Evolutionary conservation across 1,140 invertebrate species (phyloP).

Genomic region (Marisa cornuarietis): DNA sequence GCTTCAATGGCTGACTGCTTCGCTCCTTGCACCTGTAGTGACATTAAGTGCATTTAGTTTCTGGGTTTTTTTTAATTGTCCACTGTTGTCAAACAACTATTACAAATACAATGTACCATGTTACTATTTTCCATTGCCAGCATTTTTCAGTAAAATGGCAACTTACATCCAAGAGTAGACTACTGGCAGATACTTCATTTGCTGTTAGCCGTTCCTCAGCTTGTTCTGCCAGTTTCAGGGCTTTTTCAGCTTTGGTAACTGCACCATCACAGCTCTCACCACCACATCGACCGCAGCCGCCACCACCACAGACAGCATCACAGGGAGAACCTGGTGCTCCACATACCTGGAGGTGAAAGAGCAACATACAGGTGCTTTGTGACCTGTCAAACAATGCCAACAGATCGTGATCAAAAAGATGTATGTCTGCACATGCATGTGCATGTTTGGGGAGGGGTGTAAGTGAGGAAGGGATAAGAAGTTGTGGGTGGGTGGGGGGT

Average conservation of each 20-base stretch:
- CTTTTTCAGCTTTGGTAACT: conserved; percentile 84
- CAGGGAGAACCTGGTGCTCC: conserved; percentile 85
- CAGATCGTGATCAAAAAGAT: neutral
- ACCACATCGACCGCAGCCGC: conserved; percentile 87
- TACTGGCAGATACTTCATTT: conserved; percentile 82
- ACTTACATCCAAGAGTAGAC: conserved; percentile 68
- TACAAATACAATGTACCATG: no score
- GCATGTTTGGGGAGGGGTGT: neutral
- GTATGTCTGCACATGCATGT: neutral
- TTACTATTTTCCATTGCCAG: neutral
- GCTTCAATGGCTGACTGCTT: conserved; percentile 71
- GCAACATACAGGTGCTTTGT: no score
- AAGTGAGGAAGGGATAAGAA: neutral
- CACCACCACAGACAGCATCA: conserved; percentile 90
- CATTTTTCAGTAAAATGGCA: neutral
- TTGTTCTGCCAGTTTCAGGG: conserved; percentile 84
- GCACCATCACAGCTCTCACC: conserved; percentile 86
- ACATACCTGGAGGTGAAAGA: conserved; percentile 76
- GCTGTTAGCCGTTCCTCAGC: conserved; percentile 81
- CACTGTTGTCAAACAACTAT: no score
- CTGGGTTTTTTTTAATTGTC: no score
- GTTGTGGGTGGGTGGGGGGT: no score
- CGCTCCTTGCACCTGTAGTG: conserved; percentile 70
- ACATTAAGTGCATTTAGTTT: neutral
- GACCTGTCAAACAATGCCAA: no score